Base-by-base conservation (phyloP, 2,797 vertebrate species). In the Macropodus opercularis region DNA sequence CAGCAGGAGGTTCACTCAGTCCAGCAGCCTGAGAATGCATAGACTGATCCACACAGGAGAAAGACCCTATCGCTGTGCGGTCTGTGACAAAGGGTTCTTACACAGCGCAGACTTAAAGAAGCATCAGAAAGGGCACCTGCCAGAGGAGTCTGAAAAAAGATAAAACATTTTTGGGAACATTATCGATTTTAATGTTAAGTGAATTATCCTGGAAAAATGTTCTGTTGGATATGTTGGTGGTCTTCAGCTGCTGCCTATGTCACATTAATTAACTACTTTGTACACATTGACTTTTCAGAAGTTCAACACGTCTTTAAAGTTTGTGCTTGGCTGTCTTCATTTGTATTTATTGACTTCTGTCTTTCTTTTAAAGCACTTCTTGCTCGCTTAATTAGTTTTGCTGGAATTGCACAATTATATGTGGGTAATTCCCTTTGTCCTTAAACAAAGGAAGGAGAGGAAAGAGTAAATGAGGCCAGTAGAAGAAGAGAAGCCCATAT, bases 11-110 rank as follows among this genome's bases (percentile, higher is more conserved):
- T 88, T 88, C 65, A 56, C 65, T 0, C 79, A 69, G 24, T 36
- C 69, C 23, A 34, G 29, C 15, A 52, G 78, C 40, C 77, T 87
- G 8, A 87, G 73, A 18, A 24, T 70, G 58, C 88, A 90, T 80
- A 39, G 60, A 14, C 65, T 62, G 2, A 39, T 85, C 41, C 88
- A 87, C 69, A 66, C 75, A 0, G 84, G 85, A 3, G 79, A 81
- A 4, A 56, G 17, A 14, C 59, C 65, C 0, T 69, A 79, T 18
- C 49, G 15, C 49, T 88, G 86, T n/a, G 0, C 2, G 0, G 23
- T 66, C 27, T 87, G 85, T 2, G 65, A 69, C 24, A 75, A 81
- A 31, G 53, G n/a, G 0, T 82, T 73, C 48, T 7, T 39, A 0
- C 34, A 66, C 22, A 34, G 49, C 3, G 4, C 42, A 0, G 51